These are phyloP conservation scores for Melanocharis versteri DNA, from an alignment of 2,113 vertebrate species.

Conservation along the genomic window DNA sequence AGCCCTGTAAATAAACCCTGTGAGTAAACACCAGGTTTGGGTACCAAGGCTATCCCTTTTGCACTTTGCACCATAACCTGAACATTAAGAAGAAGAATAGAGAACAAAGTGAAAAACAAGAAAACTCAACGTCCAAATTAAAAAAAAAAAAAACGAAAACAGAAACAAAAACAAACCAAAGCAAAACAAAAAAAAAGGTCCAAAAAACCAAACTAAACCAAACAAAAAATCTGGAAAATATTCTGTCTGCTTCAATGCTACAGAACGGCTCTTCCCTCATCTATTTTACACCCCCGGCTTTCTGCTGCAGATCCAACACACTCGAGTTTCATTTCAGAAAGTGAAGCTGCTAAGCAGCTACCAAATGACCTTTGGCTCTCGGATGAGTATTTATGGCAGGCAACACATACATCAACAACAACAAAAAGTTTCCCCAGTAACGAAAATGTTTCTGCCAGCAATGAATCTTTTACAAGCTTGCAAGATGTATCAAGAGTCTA, in stretches of 20 bases:
- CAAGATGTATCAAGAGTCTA: slow-evolving; percentile 53
- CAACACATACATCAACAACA: slow-evolving; percentile 55
- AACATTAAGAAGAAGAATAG: background rate
- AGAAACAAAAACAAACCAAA: background rate
- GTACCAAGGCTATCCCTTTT: background rate
- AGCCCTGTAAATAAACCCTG: background rate
- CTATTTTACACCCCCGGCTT: background rate
- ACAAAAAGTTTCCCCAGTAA: slow-evolving; percentile 52
- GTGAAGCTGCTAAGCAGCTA: slow-evolving; percentile 61
- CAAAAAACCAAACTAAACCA: background rate
- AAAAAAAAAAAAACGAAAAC: background rate
- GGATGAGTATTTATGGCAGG: slow-evolving; percentile 59
- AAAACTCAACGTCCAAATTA: background rate
- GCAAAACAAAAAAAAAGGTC: fast-evolving
- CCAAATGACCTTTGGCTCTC: slow-evolving; percentile 62
- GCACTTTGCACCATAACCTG: background rate
- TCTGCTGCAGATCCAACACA: background rate
- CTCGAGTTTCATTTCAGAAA: slow-evolving; percentile 59
- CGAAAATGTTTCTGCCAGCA: slow-evolving; percentile 54
- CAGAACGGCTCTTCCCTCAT: background rate
- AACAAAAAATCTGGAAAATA: background rate
- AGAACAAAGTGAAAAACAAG: background rate
- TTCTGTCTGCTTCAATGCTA: background rate
- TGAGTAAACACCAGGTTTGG: background rate
- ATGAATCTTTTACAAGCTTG: slow-evolving; percentile 68